These are phyloP conservation scores for Leptodactylus fallax DNA, from an alignment of 2,797 vertebrate genomes.

Conservation along the genomic window DNA sequence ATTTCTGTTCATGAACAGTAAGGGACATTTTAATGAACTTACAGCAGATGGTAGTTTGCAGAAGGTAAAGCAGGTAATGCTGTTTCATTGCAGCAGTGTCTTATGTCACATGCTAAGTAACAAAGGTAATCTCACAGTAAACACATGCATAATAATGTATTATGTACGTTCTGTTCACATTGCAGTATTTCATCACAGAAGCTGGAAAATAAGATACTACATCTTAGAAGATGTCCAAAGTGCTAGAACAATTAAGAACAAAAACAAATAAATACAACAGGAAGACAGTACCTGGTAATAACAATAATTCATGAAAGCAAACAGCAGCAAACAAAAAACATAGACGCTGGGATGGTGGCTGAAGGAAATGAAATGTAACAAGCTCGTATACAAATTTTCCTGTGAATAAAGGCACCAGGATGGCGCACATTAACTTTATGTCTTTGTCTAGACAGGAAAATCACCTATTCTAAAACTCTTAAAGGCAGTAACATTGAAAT, in stretches of 20 bases:
- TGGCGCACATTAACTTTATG: slow-evolving; percentile 56
- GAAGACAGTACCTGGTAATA: background rate
- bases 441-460: slow-evolving; percentile 58
- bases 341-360: background rate
- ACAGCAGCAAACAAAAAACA: slow-evolving; percentile 18
- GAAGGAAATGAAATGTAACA: slow-evolving; percentile 43
- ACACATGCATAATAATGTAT: slow-evolving; percentile 35
- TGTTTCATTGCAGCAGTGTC: slow-evolving; percentile 19
- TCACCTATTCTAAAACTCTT: slow-evolving; percentile 45
- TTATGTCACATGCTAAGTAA: slow-evolving; percentile 36
- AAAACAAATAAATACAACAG: slow-evolving; percentile 31
- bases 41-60: slow-evolving; percentile 42
- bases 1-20: slow-evolving; percentile 18
- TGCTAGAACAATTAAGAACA: slow-evolving; percentile 15
- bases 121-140: slow-evolving; percentile 25
- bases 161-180: slow-evolving; percentile 19
- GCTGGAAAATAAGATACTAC: slow-evolving; percentile 25
- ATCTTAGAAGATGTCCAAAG: slow-evolving; percentile 30
- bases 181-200: slow-evolving; percentile 22
- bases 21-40: slow-evolving; percentile 22
- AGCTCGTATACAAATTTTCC: slow-evolving; percentile 28
- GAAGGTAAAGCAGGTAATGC: slow-evolving; percentile 31
- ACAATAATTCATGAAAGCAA: slow-evolving; percentile 33
- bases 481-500: slow-evolving; percentile 20
- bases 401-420: slow-evolving; percentile 41